Evolutionary conservation across 92 coral and sea anemone genomes (phyloP).

Genomic region (Parazoanthus darwini): DNA sequence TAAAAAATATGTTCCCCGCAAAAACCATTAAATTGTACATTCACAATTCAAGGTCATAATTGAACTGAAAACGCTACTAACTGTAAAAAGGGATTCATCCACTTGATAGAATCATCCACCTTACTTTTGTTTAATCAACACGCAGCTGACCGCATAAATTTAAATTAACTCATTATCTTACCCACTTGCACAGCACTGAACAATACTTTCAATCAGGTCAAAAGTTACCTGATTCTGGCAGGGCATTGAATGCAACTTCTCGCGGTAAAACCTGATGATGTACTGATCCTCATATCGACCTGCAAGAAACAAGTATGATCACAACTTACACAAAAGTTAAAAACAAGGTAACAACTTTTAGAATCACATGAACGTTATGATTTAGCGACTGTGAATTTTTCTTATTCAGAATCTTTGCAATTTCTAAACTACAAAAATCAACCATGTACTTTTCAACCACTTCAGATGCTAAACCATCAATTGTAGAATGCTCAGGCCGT

Average conservation of each 20-base stretch:
- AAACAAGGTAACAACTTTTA: not conserved
- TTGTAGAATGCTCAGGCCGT: not conserved
- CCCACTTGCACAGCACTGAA: no score
- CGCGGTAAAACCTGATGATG: slow-evolving; percentile 92
- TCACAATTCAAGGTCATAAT: no score
- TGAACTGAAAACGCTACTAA: no score
- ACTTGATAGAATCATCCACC: no score
- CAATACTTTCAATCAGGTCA: not conserved
- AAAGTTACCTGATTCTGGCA: slow-evolving; percentile 87
- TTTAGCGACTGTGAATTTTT: no score
- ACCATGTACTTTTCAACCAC: no score
- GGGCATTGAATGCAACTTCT: slow-evolving; percentile 93
- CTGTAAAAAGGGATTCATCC: no score
- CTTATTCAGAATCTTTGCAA: not conserved
- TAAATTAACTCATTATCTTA: no score
- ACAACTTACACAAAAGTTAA: not conserved
- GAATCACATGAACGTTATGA: not conserved
- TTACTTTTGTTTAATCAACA: no score
- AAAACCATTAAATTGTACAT: no score
- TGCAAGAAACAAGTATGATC: slow-evolving; percentile 11
- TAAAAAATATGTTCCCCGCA: no score
- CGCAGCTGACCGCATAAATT: no score
- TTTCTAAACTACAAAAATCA: not conserved
- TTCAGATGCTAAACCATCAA: not conserved
- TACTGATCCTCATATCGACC: slow-evolving; percentile 98